These are phyloP conservation scores for Mesoclemmys tuberculata DNA, from an alignment of 2,113 vertebrate species.

Conservation along the genomic window DNA sequence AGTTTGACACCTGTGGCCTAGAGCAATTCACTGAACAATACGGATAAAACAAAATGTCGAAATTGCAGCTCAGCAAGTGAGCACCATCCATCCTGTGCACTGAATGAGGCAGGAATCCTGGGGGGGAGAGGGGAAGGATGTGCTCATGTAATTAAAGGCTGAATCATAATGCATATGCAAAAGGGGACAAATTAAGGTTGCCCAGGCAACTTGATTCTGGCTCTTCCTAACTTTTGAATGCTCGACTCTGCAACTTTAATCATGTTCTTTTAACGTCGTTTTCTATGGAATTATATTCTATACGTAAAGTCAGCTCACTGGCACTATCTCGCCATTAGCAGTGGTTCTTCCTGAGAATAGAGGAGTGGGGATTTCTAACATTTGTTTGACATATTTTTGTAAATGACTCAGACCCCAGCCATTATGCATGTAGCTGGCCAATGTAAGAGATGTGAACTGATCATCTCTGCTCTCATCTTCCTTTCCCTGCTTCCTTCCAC, in stretches of 20 bases:
- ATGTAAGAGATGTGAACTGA: conserved; percentile 69
- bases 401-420: conserved; percentile 38
- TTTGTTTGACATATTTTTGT: conserved; percentile 30
- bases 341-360: conserved; percentile 8
- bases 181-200: not conserved
- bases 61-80: not conserved
- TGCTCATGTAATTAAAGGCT: not conserved
- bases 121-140: not conserved
- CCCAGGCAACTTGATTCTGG: not conserved
- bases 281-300: conserved; percentile 1
- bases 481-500: conserved; percentile 53
- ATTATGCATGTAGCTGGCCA: conserved; percentile 55
- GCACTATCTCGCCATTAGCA: not conserved
- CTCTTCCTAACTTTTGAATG: not conserved
- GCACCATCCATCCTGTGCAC: not conserved
- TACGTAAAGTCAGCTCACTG: not conserved
- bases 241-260: not conserved
- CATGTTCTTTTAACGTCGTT: not conserved
- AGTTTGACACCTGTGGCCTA: too few species aligned
- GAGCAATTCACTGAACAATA: not conserved
- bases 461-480: conserved; percentile 64
- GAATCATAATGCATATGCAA: not conserved
- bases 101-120: not conserved
- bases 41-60: not conserved
- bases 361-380: conserved; percentile 41